phyloP scores from a whole-genome alignment of 2,797 vertebrate genomes.

The Dipus sagitta region DNA sequence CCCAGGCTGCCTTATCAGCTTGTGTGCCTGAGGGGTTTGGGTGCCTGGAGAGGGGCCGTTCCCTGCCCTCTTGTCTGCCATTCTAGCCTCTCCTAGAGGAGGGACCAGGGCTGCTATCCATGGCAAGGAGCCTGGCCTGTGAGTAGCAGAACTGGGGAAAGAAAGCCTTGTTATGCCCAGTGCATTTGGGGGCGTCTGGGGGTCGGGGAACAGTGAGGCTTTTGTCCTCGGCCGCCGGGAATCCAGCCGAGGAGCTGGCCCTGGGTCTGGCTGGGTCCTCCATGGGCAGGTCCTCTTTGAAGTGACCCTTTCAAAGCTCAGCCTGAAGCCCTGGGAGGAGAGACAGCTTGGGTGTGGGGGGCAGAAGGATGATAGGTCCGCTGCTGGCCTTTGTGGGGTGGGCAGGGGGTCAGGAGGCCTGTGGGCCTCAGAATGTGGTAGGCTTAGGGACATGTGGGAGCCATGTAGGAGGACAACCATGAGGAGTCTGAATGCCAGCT shows the following conservation, averaged over 20 bases:
- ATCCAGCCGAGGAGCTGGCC: conserved; percentile 72
- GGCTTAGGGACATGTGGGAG: conserved; percentile 41
- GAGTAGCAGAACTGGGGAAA: conserved; percentile 69
- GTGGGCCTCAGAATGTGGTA: conserved; percentile 63
- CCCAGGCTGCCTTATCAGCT: not conserved
- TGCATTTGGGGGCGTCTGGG: conserved; percentile 76
- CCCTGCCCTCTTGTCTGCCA: not conserved
- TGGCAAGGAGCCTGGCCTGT: conserved; percentile 63
- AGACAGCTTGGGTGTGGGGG: not conserved
- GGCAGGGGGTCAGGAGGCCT: conserved; percentile 12
- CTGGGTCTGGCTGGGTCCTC: conserved; percentile 75
- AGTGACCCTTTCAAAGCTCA: conserved; percentile 81
- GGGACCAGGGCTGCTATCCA: conserved; percentile 42
- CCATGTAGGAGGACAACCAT: conserved; percentile 29
- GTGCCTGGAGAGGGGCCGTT: not conserved
- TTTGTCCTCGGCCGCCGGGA: conserved; percentile 78
- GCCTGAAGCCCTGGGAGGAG: conserved; percentile 58
- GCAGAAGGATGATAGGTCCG: not conserved
- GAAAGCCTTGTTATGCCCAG: conserved; percentile 80
- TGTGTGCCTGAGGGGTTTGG: not conserved
- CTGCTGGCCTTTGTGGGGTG: not conserved
- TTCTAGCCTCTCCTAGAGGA: not conserved
- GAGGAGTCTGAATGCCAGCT: not conserved
- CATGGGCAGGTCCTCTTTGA: conserved; percentile 74
- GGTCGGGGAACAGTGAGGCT: conserved; percentile 78